Percentiles rank a stretch among this genome's conserved stretches.
Evolutionary conservation across 2,113 vertebrate genomes (phyloP).

Genomic region (Nestor notabilis): DNA sequence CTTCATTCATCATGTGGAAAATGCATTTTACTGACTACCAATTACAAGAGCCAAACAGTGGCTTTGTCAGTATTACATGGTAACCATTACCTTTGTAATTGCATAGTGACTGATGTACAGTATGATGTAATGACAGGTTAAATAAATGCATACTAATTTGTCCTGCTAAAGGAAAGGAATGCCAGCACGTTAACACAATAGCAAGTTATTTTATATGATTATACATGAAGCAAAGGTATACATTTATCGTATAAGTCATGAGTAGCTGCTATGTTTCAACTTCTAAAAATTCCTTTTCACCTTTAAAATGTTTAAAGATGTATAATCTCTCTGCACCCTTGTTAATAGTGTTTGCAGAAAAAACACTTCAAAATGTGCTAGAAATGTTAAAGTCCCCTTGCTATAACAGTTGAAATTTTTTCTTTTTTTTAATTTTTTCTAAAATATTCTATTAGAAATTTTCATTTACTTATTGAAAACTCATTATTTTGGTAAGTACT

Average conservation of each 20-base stretch:
- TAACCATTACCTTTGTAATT: slow-evolving; percentile 71
- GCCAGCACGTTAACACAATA: slow-evolving; percentile 28
- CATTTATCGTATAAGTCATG: background rate
- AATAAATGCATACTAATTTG: slow-evolving; percentile 64
- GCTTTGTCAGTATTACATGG: slow-evolving; percentile 61
- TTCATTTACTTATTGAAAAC: background rate
- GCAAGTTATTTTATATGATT: slow-evolving; percentile 41
- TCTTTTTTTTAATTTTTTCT: background rate
- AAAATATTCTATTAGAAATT: background rate
- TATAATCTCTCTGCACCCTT: background rate
- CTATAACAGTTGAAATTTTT: background rate
- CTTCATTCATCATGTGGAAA: slow-evolving; percentile 64
- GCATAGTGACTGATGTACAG: slow-evolving; percentile 53
- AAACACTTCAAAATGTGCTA: background rate
- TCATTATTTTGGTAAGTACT: background rate
- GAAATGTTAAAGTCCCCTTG: background rate
- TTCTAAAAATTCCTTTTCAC: background rate
- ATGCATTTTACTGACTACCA: slow-evolving; percentile 49
- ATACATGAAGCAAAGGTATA: slow-evolving; percentile 11
- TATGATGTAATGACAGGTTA: slow-evolving; percentile 72
- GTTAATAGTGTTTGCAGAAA: background rate
- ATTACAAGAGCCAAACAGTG: slow-evolving; percentile 52
- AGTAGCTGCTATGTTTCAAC: slow-evolving; percentile 12
- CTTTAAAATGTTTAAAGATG: background rate
- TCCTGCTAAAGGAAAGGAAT: slow-evolving; percentile 33